Evolutionary conservation across 2,888 invertebrate genomes (phyloP), one percentile per base, ranked within the genome.

Genomic region (Sminthurinus aureus): DNA sequence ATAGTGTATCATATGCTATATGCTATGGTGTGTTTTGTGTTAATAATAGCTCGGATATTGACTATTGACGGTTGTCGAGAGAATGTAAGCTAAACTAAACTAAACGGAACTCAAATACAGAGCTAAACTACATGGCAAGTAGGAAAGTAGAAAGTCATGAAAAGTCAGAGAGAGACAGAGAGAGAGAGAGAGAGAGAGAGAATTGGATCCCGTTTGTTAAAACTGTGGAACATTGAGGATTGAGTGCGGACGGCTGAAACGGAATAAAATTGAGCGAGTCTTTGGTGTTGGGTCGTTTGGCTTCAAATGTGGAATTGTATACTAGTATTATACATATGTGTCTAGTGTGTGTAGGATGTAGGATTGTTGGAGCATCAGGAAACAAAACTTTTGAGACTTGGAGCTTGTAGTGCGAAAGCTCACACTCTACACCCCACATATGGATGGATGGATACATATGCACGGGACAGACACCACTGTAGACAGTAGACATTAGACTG

Each of bases 181-280:
- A 50, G 24, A 74, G 75, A 75, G 71, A 69, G 73, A 67, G 67
- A 74, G 24, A 74, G 74, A 50, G 24, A 74, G 75, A 75, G 71
- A 69, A 71, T 71, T 71, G 71, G 71, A 71, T 71, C 24, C 15
- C 71, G 24, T 71, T 71, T 71, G 71, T 11, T 71, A 71, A 71
- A 71, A 11, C 71, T 22, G 71, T 22, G 71, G 71, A 26, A 71
- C 71, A 67, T 22, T 67, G 67, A 67, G 67, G 12, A 9, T 67
- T 67, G n/a, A 20, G 22, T 26, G 24, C 12, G 69, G n/a, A 22
- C 22, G 69, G 18, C 58, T 58, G 58, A 58, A 38, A 38, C 38
- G 38, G 38, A 38, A 6, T 38, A 38, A 38, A 38, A 38, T 1
- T 38, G 6, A 38, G 6, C 1, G 58, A 58, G 58, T 58, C 9